These are phyloP conservation scores for Anolis sagrei DNA, from an alignment of 2,113 vertebrate species.

Conservation along the genomic window DNA sequence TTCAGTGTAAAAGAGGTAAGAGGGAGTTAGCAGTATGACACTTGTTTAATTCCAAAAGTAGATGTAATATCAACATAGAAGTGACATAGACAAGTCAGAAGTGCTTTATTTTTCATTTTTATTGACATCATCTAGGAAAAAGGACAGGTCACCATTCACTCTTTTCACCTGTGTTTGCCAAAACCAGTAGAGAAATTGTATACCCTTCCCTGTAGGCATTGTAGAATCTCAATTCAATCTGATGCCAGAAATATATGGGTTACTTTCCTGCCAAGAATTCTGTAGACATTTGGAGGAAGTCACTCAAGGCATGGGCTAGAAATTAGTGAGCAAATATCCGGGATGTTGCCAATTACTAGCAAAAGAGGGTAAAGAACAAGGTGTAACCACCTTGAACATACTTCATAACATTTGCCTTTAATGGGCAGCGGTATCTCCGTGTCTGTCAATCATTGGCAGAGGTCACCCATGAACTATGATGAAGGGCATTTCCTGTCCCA, in stretches of 20 bases:
- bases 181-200: background rate
- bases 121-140: background rate
- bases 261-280: background rate
- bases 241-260: background rate
- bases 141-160: background rate
- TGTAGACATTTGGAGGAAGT: background rate
- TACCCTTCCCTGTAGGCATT: background rate
- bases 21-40: no score
- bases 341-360: background rate
- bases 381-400: background rate
- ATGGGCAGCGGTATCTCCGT: accelerated
- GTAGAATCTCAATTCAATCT: background rate
- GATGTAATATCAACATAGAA: background rate
- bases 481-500: background rate
- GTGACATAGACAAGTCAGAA: background rate
- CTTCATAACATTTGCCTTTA: background rate
- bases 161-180: background rate
- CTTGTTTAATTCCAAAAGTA: background rate
- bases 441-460: background rate
- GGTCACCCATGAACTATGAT: background rate
- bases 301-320: background rate
- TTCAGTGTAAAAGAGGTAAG: background rate
- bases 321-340: background rate
- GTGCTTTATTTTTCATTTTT: background rate
- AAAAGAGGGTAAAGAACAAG: slow-evolving; percentile 22